Percentiles rank a stretch among this genome's conserved stretches.
phyloP scores from a whole-genome alignment of 1,140 invertebrate species.

The Drusus annulatus region DNA sequence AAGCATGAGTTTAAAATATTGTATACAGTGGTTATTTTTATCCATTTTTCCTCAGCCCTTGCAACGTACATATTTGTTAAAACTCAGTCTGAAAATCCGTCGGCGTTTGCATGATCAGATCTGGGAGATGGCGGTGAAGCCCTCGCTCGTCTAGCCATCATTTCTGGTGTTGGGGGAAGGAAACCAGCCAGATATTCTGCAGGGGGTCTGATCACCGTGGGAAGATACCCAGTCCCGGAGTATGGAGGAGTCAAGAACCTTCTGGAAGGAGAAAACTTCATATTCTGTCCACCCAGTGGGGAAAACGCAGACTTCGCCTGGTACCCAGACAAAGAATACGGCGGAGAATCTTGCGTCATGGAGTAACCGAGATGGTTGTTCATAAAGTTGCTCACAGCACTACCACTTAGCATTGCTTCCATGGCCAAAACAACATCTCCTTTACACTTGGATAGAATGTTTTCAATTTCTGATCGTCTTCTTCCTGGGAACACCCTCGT shows the following conservation, averaged over 20 bases:
- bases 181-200: conserved; percentile 68
- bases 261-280: conserved; percentile 72
- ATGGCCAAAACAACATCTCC: conserved; percentile 93
- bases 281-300: conserved; percentile 75
- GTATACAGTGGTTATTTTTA: too few species aligned
- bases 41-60: neutral
- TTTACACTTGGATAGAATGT: conserved; percentile 82
- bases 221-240: conserved; percentile 84
- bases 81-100: conserved; percentile 68
- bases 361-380: conserved; percentile 57
- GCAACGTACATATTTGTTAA: neutral
- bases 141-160: conserved; percentile 66
- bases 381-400: conserved; percentile 63
- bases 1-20: too few species aligned
- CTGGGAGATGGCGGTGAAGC: conserved; percentile 67
- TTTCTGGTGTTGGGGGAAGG: conserved; percentile 66
- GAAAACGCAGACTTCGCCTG: conserved; percentile 80
- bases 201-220: conserved; percentile 81
- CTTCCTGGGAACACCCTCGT: conserved; percentile 87
- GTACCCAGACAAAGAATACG: conserved; percentile 65
- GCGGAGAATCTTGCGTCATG: conserved; percentile 65
- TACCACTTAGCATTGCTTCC: conserved; percentile 86
- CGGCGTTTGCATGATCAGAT: conserved; percentile 69
- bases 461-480: conserved; percentile 86
- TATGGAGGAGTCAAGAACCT: conserved; percentile 85